Evolutionary conservation across 2,797 vertebrate species (phyloP).

Genomic region (Acanthis flammea): DNA sequence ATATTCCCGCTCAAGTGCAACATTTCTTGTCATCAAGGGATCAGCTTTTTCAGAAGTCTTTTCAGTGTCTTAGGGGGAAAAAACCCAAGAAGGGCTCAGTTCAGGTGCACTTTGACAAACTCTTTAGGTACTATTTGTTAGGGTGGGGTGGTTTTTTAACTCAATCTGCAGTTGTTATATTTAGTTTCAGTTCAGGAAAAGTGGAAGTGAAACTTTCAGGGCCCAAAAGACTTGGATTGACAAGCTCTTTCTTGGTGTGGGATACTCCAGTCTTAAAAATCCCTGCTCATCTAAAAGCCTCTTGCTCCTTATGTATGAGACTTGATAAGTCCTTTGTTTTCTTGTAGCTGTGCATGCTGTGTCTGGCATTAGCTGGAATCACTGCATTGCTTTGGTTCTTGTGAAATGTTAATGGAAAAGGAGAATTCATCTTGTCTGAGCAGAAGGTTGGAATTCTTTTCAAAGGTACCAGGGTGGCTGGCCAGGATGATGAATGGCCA

Average conservation of each 20-base stretch:
- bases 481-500: background rate
- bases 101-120: background rate
- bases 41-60: background rate
- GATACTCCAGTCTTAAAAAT: background rate
- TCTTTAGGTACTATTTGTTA: background rate
- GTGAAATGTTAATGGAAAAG: background rate
- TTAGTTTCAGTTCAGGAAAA: conserved; percentile 7
- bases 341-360: background rate
- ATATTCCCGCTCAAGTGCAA: background rate
- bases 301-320: fast-evolving
- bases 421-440: background rate
- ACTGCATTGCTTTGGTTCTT: background rate
- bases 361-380: background rate
- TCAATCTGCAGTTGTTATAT: background rate
- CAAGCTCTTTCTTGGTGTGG: background rate
- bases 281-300: background rate
- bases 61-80: background rate
- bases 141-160: background rate
- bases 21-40: background rate
- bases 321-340: background rate
- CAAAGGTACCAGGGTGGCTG: background rate
- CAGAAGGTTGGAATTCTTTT: background rate
- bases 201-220: background rate
- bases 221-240: background rate
- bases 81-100: background rate